Evolutionary conservation across 2,797 vertebrate genomes (phyloP), one percentile per base, ranked within the genome.

Genomic region (Hydrolagus colliei): DNA sequence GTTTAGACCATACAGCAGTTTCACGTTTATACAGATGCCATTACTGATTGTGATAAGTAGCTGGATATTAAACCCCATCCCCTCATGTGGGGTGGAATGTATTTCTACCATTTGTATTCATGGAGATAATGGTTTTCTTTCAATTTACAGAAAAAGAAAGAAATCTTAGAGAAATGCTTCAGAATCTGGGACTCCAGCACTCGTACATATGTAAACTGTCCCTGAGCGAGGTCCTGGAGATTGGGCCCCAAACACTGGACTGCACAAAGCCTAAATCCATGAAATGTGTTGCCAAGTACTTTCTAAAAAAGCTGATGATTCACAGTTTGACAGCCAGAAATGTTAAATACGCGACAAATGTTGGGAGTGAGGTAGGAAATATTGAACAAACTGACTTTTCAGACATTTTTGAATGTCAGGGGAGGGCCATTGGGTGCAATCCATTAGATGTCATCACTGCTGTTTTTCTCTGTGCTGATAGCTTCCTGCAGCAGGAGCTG

Each of bases 401-500:
- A 3, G 11, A 76, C 16, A 16, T 76, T 41, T 76, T 76, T 76
- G 18, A 52, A 1, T 18, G 4, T 1, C 18, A 52, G 41, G 41
- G 14, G 18, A 88, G 88, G 0, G 87, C 87, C 41, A 87, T 86
- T 0, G 88, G 87, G 0, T 88, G 91, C 86, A 88, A 95, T 86
- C 94, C 95, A 8, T 89, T 95, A 87, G 95, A 96, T 89, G 89
- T 96, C 8, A 89, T 96, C n/a, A 91, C 93, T 41, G 94, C 92
- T 32, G 91, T 95, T 14, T 93, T 93, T 86, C 91, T 92, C 85
- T 95, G 94, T 73, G 92, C 94, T 10, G 93, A 96, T 86, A 89
- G 90, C 27, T 94, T 95, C 87, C 89, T 96, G 1, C 94, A 92
- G 20, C 95, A 96, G 87, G 95, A 96, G 86, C 88, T 96, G 9